Conservation (phyloP, 2,797 vertebrate genomes). For the Remorina albescens region DNA sequence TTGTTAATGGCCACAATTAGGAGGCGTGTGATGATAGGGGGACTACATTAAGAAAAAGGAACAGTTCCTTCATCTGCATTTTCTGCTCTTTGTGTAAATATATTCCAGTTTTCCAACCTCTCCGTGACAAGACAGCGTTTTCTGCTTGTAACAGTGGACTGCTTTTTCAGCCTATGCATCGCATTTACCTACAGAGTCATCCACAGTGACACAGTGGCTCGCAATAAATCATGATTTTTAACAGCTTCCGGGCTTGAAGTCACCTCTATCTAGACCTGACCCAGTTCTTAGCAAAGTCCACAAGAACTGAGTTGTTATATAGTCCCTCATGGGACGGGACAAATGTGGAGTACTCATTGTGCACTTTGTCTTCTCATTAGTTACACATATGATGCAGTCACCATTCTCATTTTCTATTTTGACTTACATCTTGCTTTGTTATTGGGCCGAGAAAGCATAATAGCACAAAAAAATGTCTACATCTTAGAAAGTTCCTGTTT, state of each 20-base stretch:
- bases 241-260: conserved; percentile 67
- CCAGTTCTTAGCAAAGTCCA: conserved; percentile 71
- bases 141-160: conserved; percentile 39
- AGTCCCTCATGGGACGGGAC: conserved; percentile 56
- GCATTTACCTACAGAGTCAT: conserved; percentile 69
- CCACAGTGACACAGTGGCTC: conserved; percentile 48
- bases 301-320: conserved; percentile 48
- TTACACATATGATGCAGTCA: conserved; percentile 18
- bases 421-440: conserved; percentile 12
- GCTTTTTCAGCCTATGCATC: conserved; percentile 56
- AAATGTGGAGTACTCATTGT: conserved; percentile 62
- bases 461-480: not conserved
- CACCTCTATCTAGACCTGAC: conserved; percentile 71
- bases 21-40: not conserved
- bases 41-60: conserved; percentile 37
- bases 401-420: conserved; percentile 24
- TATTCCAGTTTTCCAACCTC: conserved; percentile 28
- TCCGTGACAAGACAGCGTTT: conserved; percentile 42
- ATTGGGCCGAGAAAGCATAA: not conserved
- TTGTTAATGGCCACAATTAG: conserved; percentile 16
- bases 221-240: conserved; percentile 75
- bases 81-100: conserved; percentile 14
- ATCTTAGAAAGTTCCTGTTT: not conserved
- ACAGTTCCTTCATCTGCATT: conserved; percentile 42
- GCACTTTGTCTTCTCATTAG: conserved; percentile 53